Conservation (phyloP, 2,888 invertebrate species). For the Sussaba pulchella region DNA sequence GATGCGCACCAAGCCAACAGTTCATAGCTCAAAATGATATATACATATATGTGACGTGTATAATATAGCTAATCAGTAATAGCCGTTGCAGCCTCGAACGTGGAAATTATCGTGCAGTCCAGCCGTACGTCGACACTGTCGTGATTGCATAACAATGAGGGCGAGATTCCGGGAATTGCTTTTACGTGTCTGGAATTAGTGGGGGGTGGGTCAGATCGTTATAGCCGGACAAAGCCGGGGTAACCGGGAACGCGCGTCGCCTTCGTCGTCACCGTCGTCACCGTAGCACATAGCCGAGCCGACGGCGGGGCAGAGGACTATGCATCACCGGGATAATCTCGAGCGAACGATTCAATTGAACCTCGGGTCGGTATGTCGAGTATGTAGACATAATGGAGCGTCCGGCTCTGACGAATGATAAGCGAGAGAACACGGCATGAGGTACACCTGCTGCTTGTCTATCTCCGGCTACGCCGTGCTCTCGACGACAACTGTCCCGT, state of each 20-base stretch:
- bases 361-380: slow-evolving; percentile 81
- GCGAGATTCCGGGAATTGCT: slow-evolving; percentile 82
- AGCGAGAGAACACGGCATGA: slow-evolving; percentile 69
- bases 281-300: slow-evolving; percentile 72
- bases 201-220: too few species aligned
- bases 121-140: slow-evolving; percentile 69
- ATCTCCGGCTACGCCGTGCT: slow-evolving; percentile 37
- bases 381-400: slow-evolving; percentile 83
- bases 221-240: slow-evolving; percentile 80
- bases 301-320: slow-evolving; percentile 75
- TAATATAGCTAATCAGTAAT: slow-evolving; percentile 47
- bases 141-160: slow-evolving; percentile 83
- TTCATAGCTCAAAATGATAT: slow-evolving; percentile 39
- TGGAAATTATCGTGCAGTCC: slow-evolving; percentile 80
- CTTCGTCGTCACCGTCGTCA: slow-evolving; percentile 38
- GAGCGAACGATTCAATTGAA: slow-evolving; percentile 83
- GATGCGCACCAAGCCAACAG: neutral
- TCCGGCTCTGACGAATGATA: slow-evolving; percentile 81
- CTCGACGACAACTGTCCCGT: slow-evolving; percentile 47
- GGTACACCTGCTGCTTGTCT: slow-evolving; percentile 57
- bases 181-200: slow-evolving; percentile 83
- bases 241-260: slow-evolving; percentile 52
- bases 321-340: slow-evolving; percentile 84
- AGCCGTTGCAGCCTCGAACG: slow-evolving; percentile 61
- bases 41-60: too few species aligned